Evolutionary conservation across 2,888 invertebrate species (phyloP).

Genomic region (Tenthredo scrophulariae): DNA sequence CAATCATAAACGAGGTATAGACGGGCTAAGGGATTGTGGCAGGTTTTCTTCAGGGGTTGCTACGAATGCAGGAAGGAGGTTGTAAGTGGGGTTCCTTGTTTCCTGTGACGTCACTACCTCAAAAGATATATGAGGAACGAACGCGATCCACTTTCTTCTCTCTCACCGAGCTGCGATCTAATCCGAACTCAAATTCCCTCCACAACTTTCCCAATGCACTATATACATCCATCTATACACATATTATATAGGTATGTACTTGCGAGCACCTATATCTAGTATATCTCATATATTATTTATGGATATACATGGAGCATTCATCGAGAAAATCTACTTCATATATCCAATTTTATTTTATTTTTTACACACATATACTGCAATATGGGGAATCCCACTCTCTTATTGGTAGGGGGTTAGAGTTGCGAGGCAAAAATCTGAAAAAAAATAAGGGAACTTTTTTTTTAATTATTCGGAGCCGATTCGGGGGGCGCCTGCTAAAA

Average conservation of each 20-base stretch:
- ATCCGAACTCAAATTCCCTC: conserved; percentile 41
- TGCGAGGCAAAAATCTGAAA: no score
- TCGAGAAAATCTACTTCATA: conserved; percentile 12
- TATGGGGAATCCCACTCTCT: no score
- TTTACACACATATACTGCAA: no score
- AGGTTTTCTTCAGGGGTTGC: not conserved
- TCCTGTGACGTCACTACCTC: conserved; percentile 58
- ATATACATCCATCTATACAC: not conserved
- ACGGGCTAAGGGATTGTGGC: not conserved
- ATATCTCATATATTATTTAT: not conserved
- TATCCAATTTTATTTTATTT: no score
- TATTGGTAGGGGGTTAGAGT: no score
- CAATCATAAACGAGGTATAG: conserved; percentile 22
- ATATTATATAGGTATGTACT: not conserved
- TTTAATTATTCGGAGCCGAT: no score
- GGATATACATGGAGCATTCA: not conserved
- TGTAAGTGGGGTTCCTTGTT: conserved; percentile 64
- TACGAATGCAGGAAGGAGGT: conserved; percentile 22
- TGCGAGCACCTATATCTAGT: not conserved
- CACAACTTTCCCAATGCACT: conserved; percentile 27
- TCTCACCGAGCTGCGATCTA: conserved; percentile 30
- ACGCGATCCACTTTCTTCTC: not conserved
- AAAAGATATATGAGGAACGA: conserved; percentile 56
- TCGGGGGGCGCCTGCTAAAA: no score
- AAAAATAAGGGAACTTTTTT: no score